Conservation (phyloP, 35 echinoderm and acorn worm species). For the Lytechinus variegatus region DNA sequence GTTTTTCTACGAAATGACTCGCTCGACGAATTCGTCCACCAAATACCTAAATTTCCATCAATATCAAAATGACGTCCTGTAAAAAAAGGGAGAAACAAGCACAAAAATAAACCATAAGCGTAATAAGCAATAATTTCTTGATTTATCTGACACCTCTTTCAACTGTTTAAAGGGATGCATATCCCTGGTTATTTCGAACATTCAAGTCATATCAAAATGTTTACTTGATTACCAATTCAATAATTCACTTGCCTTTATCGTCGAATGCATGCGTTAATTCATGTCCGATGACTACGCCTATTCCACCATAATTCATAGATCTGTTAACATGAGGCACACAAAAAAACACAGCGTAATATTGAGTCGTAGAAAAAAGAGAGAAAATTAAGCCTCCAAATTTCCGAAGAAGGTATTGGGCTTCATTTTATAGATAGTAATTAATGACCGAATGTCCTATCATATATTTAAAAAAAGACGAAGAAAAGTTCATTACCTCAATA, state of each 20-base stretch:
- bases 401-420: too few species aligned
- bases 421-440: too few species aligned
- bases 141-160: too few species aligned
- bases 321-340: constrained; percentile 48
- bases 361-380: too few species aligned
- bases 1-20: constrained; percentile 56
- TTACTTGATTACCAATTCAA: background rate
- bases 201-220: background rate
- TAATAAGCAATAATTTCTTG: too few species aligned
- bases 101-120: too few species aligned
- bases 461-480: too few species aligned
- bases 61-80: constrained; percentile 76
- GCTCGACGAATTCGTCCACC: constrained; percentile 66
- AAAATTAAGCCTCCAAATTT: too few species aligned
- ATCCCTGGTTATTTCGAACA: too few species aligned
- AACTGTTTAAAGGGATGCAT: too few species aligned
- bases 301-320: constrained; percentile 97
- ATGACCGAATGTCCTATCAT: too few species aligned
- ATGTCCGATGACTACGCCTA: constrained; percentile 95
- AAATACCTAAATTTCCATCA: constrained; percentile 59
- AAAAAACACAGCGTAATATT: background rate
- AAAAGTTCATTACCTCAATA: too few species aligned
- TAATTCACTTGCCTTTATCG: constrained; percentile 69
- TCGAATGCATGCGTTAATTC: constrained; percentile 93
- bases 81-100: background rate